Evolutionary conservation across 2,113 vertebrate genomes (phyloP).

Genomic region (Chloebia gouldiae): DNA sequence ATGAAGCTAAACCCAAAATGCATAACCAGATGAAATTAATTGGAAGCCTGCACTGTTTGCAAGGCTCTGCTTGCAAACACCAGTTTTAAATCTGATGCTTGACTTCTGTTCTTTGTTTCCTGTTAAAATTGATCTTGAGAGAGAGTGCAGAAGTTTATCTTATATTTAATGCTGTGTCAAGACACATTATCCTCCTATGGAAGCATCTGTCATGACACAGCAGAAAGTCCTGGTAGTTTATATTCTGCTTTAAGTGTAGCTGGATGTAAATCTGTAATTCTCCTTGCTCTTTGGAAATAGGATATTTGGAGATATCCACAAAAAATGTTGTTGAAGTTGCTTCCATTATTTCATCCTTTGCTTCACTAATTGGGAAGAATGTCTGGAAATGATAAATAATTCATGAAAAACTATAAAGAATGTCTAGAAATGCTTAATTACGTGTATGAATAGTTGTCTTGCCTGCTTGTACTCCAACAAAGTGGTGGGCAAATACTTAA

Average conservation of each 20-base stretch:
- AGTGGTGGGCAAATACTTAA: not conserved
- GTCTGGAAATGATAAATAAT: not conserved
- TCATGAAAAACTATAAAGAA: not conserved
- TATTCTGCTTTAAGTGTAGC: not conserved
- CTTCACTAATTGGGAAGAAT: not conserved
- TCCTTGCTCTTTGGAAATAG: not conserved
- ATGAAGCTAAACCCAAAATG: not conserved
- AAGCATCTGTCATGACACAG: not conserved
- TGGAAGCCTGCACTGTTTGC: not conserved
- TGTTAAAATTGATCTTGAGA: not conserved
- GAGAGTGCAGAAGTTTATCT: not conserved
- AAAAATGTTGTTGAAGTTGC: not conserved
- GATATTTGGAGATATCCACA: not conserved
- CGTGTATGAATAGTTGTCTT: not conserved
- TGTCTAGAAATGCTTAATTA: conserved; percentile 9
- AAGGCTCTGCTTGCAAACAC: not conserved
- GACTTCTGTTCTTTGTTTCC: not conserved
- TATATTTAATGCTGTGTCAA: not conserved
- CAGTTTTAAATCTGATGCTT: not conserved
- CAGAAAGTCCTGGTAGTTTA: not conserved
- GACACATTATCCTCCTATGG: not conserved
- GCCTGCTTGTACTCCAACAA: not conserved
- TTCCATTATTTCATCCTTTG: not conserved
- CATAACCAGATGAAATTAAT: not conserved
- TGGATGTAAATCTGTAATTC: not conserved